Evolutionary conservation across 2,888 invertebrate genomes (phyloP).

Genomic region (Chrysolina oricalcia): DNA sequence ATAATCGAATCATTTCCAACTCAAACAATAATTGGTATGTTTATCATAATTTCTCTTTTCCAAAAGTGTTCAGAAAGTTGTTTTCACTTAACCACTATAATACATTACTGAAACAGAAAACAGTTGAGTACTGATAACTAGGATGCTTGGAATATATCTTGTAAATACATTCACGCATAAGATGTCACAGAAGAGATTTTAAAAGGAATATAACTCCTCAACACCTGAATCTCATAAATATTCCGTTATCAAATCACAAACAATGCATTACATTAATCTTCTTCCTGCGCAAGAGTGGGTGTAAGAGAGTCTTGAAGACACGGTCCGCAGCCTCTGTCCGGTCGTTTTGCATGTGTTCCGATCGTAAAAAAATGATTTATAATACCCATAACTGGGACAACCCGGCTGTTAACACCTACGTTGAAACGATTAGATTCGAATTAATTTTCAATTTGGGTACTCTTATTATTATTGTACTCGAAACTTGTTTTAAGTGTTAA

Average conservation of each 20-base stretch:
- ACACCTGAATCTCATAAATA: slow-evolving; percentile 9
- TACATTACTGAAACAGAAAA: no score
- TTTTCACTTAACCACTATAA: no score
- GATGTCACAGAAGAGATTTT: no score
- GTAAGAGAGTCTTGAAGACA: slow-evolving; percentile 27
- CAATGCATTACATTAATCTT: slow-evolving; percentile 21
- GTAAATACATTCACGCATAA: neutral
- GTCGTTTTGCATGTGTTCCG: slow-evolving; percentile 36
- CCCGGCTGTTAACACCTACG: slow-evolving; percentile 32
- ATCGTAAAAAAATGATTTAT: slow-evolving; percentile 44
- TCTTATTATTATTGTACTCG: neutral
- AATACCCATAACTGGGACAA: slow-evolving; percentile 33
- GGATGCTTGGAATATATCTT: no score
- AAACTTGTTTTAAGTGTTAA: neutral
- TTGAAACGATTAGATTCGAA: slow-evolving; percentile 14
- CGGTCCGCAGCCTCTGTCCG: slow-evolving; percentile 39
- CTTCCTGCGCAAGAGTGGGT: slow-evolving; percentile 9
- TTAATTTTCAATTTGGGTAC: slow-evolving; percentile 24
- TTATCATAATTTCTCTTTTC: no score
- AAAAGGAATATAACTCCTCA: neutral
- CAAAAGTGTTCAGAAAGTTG: no score
- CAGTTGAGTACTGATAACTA: no score
- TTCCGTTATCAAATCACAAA: slow-evolving; percentile 16
- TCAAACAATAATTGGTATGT: no score
- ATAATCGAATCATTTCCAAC: no score